Conservation (phyloP, 2,797 vertebrate species). For the Tangara arthus region DNA sequence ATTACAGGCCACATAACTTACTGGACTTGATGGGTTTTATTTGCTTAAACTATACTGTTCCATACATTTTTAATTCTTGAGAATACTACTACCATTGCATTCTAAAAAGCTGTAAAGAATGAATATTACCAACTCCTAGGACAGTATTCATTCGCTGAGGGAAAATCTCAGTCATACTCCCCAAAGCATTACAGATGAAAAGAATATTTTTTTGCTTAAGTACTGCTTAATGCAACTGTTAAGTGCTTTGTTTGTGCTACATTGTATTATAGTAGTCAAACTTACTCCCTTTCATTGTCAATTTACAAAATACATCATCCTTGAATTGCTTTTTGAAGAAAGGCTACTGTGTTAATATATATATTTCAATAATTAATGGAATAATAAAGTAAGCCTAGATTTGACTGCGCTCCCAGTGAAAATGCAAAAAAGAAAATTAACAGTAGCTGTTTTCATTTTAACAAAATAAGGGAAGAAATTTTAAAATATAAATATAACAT, state of each 20-base stretch:
- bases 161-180: neutral
- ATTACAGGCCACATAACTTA: neutral
- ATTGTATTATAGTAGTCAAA: conserved; percentile 19
- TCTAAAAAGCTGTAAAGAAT: neutral
- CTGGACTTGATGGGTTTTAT: neutral
- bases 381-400: conserved; percentile 49
- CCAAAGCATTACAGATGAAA: neutral
- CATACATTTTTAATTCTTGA: neutral
- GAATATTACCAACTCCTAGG: neutral
- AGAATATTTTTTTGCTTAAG: neutral
- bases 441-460: conserved; percentile 12
- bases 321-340: conserved; percentile 36
- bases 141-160: neutral
- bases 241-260: conserved; percentile 7
- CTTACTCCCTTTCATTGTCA: conserved; percentile 7
- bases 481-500: neutral
- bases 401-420: neutral
- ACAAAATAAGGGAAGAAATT: neutral
- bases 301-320: conserved; percentile 38
- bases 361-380: conserved; percentile 67
- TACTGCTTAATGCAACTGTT: neutral
- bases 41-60: neutral
- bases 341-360: conserved; percentile 27
- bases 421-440: conserved; percentile 47
- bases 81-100: neutral